Evolutionary conservation across 2,113 vertebrate genomes (phyloP).

Genomic region (Brienomyrus brachyistius): DNA sequence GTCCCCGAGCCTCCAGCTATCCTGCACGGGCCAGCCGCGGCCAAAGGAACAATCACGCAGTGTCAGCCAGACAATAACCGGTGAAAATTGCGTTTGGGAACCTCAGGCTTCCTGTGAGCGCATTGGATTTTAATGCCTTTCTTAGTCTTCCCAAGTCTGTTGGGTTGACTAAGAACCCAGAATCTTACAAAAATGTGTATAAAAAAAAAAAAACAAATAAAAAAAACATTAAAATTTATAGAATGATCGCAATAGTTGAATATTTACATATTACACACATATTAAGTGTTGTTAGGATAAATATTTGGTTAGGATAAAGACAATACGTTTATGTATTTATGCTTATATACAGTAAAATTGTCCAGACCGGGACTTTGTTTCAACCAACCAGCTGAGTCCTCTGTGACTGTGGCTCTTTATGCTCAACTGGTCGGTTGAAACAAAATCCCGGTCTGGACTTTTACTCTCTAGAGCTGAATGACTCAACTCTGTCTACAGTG

Average conservation of each 20-base stretch:
- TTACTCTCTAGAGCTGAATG: too few species aligned
- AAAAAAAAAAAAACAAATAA: background rate
- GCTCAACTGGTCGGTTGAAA: too few species aligned
- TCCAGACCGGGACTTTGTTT: too few species aligned
- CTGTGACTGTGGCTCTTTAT: too few species aligned
- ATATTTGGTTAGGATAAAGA: background rate
- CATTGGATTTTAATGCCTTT: conserved; percentile 42
- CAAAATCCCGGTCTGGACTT: too few species aligned
- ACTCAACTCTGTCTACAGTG: background rate
- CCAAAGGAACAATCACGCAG: conserved; percentile 54
- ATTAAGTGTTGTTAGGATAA: background rate
- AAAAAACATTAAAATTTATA: background rate
- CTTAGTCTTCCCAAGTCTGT: conserved; percentile 27
- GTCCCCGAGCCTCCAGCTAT: conserved; percentile 47
- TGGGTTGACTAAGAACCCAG: background rate
- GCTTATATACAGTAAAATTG: background rate
- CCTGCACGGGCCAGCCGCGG: conserved; percentile 38
- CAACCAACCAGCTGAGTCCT: too few species aligned
- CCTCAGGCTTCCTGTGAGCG: conserved; percentile 49
- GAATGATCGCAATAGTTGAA: background rate
- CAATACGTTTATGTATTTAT: background rate
- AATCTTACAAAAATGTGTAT: background rate
- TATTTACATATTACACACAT: background rate
- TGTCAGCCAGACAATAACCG: conserved; percentile 58
- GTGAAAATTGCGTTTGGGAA: conserved; percentile 32